These are phyloP conservation scores for Orussus abietinus DNA, from an alignment of 1,140 invertebrate genomes.

Conservation along the genomic window DNA sequence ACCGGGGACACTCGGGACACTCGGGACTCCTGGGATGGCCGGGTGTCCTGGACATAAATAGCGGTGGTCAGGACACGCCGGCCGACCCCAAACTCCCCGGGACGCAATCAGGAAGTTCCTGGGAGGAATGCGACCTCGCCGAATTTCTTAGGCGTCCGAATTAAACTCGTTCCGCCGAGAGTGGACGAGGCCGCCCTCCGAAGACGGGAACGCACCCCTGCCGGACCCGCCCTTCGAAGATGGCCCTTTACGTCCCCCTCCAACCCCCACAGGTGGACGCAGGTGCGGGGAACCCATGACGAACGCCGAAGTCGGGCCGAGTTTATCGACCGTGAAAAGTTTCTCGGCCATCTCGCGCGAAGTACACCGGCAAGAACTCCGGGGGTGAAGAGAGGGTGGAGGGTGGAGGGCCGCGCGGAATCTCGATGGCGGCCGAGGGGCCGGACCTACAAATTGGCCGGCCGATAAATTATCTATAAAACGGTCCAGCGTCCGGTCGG, in stretches of 20 bases:
- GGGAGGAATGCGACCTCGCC: slow-evolving; percentile 40
- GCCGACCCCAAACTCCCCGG: slow-evolving; percentile 29
- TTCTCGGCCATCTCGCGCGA: too few species aligned
- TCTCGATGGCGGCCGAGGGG: too few species aligned
- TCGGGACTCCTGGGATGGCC: slow-evolving; percentile 14
- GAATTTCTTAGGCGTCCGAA: slow-evolving; percentile 43
- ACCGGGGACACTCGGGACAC: slow-evolving; percentile 24
- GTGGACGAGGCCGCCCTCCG: slow-evolving; percentile 10
- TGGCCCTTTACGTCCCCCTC: not conserved
- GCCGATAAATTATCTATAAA: slow-evolving; percentile 47
- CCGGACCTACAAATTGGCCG: slow-evolving; percentile 38
- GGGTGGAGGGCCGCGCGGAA: not conserved
- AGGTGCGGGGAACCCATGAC: too few species aligned
- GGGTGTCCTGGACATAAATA: slow-evolving; percentile 40
- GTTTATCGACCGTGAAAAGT: too few species aligned
- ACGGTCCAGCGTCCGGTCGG: slow-evolving; percentile 25
- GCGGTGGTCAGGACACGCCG: slow-evolving; percentile 35
- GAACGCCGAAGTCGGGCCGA: too few species aligned
- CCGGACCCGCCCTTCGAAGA: not conserved
- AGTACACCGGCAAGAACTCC: too few species aligned
- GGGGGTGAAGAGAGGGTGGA: too few species aligned
- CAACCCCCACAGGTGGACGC: not conserved
- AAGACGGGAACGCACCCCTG: not conserved
- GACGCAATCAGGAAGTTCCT: slow-evolving; percentile 44
- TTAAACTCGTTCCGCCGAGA: slow-evolving; percentile 37